Percentiles rank a stretch among this genome's conserved stretches.
phyloP scores from a whole-genome alignment of 2,888 invertebrate species.

The Pomacea canaliculata region DNA sequence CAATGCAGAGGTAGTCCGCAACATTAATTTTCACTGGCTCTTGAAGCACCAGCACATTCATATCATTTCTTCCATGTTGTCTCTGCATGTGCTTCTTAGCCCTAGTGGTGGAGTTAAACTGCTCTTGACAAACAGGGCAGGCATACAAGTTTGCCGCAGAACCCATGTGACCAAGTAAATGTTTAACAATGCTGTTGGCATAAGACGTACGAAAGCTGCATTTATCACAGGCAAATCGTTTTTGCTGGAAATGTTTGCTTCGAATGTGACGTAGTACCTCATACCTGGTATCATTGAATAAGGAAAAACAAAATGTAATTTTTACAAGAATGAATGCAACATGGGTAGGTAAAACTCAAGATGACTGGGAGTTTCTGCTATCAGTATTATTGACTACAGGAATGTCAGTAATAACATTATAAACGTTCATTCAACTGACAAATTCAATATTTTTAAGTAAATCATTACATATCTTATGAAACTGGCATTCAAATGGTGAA shows the following conservation, averaged over 20 bases:
- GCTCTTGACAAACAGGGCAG: conserved; percentile 14
- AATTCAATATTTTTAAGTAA: no score
- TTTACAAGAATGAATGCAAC: no score
- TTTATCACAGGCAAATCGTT: conserved; percentile 19
- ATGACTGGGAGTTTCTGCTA: no score
- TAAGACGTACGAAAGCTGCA: conserved; percentile 20
- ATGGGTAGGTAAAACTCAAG: no score
- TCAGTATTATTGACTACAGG: no score
- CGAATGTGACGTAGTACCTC: conserved; percentile 15
- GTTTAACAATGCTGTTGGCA: conserved; percentile 13
- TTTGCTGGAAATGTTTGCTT: conserved; percentile 20
- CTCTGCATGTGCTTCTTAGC: conserved; percentile 16
- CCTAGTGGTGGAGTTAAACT: not conserved
- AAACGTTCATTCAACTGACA: no score
- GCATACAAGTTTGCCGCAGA: conserved; percentile 1
- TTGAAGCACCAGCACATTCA: conserved; percentile 11
- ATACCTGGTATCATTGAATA: conserved; percentile 1
- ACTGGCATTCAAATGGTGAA: no score
- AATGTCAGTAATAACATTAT: no score
- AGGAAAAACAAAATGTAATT: no score
- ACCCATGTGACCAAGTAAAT: conserved; percentile 16
- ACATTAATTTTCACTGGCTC: conserved; percentile 10
- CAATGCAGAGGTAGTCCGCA: conserved; percentile 16
- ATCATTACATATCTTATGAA: no score
- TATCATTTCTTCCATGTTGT: conserved; percentile 7